Evolutionary conservation across 1,140 invertebrate genomes (phyloP), one percentile per base, ranked within the genome.

Genomic region (Eciton burchellii): DNA sequence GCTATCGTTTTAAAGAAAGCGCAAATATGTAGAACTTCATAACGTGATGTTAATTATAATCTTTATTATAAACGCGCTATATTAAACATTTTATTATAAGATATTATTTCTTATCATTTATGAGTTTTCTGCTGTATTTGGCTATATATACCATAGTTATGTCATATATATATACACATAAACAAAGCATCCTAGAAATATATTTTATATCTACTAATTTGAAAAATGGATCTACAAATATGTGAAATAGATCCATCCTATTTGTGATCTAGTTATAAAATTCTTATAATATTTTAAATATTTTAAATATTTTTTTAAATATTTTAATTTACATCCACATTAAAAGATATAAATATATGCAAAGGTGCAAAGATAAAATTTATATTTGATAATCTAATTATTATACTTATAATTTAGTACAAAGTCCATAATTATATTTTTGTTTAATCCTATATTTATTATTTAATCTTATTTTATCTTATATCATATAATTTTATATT

Each of bases 1-100:
- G 11, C 16, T 62, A 62, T 62, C 59, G 26, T 62, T n/a, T 62
- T 11, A 62, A 62, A n/a, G 16, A 41, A 41, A n/a, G 59, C 24
- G 16, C 12, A 60, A 35, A 60, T 16, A 60, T n/a, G n/a, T 35
- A 41, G 59, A n/a, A n/a, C n/a, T n/a, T n/a, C n/a, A 62, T 62
- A 62, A 62, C 29, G 16, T 6, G 29, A 62, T 62, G 21, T 26
- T 12, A 59, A 16, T 29, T 24, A 4, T 59, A 29, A 24, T 14
- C 26, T 26, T n/a, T 52, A 52, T n/a, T n/a, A 52, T n/a, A n/a
- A n/a, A n/a, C 14, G n/a, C n/a, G n/a, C n/a, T 52, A n/a, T 52
- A 52, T 52, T n/a, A 52, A 52, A 52, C 16, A 52, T 52, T 2
- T 52, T 0, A 52, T 52, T 52, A 52, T 52, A 52, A n/a, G 5